phyloP scores from a whole-genome alignment of 1,140 invertebrate genomes.

The Cheumatopsyche charites region DNA sequence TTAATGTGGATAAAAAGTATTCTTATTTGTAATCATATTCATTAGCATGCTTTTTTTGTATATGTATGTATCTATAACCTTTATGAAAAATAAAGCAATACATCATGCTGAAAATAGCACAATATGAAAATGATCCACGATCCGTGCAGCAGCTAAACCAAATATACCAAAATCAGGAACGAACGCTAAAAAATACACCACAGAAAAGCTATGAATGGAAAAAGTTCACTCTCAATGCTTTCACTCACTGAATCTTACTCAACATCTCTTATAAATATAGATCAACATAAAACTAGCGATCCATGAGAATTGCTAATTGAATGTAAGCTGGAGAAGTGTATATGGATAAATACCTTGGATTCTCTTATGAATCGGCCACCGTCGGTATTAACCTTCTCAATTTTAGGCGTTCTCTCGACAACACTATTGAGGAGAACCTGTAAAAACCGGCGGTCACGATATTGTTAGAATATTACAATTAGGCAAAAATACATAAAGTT shows the following conservation, averaged over 20 bases:
- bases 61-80: no score
- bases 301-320: not conserved
- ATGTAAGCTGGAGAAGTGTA: not conserved
- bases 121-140: not conserved
- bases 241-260: not conserved
- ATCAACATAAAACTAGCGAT: not conserved
- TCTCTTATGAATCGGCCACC: constrained; percentile 95
- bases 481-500: not conserved
- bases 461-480: constrained; percentile 33
- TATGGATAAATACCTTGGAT: constrained; percentile 84
- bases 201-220: constrained; percentile 3
- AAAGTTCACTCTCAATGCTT: not conserved
- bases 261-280: not conserved
- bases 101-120: constrained; percentile 13
- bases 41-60: no score
- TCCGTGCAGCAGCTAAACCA: not conserved
- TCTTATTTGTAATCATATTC: no score
- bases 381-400: constrained; percentile 93
- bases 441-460: constrained; percentile 53
- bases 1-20: no score
- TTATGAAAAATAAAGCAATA: no score
- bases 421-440: constrained; percentile 90
- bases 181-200: constrained; percentile 15
- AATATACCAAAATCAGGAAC: constrained; percentile 17
- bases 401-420: constrained; percentile 87